Evolutionary conservation across 2,888 invertebrate genomes (phyloP), one percentile per base, ranked within the genome.

Genomic region (Stomorhina lunata): DNA sequence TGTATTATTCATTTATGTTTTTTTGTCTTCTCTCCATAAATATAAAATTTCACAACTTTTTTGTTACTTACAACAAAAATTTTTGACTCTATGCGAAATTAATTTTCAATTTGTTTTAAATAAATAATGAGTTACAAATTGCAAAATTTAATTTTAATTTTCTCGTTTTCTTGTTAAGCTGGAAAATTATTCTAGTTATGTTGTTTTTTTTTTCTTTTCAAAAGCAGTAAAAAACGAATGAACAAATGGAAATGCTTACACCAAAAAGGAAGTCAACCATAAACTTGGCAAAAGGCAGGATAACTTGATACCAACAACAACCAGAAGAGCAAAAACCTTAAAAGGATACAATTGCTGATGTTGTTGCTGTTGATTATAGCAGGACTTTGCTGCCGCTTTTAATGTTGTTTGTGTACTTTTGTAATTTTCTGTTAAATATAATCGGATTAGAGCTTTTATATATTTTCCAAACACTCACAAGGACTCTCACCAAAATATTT

Each of bases 51-150:
- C 22, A 48, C 25, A 77, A 48, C 15, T 59, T 61, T 57, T 32
- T 81, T 80, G 80, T 65, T 77, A 77, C 86, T 85, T n/a, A 22
- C 29, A 22, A 27, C 25, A 43, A 34, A 34, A 53, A 73, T 66
- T 65, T 75, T 66, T 50, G 81, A 69, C 77, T 80, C 89, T 88
- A 88, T 89, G 88, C 87, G 88, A 90, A 90, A 90, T 90, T 90
- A 90, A 90, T 90, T 90, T 90, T 90, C 90, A 90, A 90, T 89
- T 90, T 89, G 87, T 87, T 88, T 88, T 90, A 90, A 90, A 90
- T 90, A 90, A 90, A 89, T 90, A 90, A 90, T 90, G 90, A 89
- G 89, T 87, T 88, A 86, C 89, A 90, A 90, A 90, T 90, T 90
- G 88, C 88, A 89, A 90, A 90, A 90, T 90, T 90, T 88, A 90